Evolutionary conservation across 1,140 invertebrate genomes (phyloP).

Genomic region (Drosophila elegans): DNA sequence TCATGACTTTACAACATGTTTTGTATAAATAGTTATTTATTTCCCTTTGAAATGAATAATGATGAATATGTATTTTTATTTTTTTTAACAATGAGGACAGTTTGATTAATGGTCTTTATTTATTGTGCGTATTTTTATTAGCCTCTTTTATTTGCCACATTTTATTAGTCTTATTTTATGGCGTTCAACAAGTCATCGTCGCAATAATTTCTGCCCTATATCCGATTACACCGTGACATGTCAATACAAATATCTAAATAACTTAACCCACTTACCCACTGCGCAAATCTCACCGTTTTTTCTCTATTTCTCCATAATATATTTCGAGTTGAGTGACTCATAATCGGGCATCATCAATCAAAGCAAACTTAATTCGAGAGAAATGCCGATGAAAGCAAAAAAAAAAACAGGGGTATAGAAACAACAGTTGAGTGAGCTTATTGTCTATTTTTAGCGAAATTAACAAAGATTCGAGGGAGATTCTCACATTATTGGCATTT

Average conservation of each 20-base stretch:
- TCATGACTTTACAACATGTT: too few species aligned
- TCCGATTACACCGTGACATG: slow-evolving; percentile 58
- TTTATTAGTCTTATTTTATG: slow-evolving; percentile 25
- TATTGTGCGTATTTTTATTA: not conserved
- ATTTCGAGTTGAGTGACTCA: slow-evolving; percentile 60
- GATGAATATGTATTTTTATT: not conserved
- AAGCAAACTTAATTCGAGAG: slow-evolving; percentile 47
- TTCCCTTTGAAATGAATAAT: not conserved
- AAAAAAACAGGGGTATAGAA: not conserved
- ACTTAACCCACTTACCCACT: slow-evolving; percentile 58
- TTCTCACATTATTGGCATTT: slow-evolving; percentile 60
- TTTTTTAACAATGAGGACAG: not conserved
- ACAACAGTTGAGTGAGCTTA: slow-evolving; percentile 6
- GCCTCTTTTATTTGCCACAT: not conserved
- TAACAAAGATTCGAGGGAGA: slow-evolving; percentile 27
- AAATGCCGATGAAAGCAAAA: slow-evolving; percentile 13
- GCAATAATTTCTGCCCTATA: slow-evolving; percentile 33
- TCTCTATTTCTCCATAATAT: slow-evolving; percentile 16
- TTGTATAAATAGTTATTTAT: too few species aligned
- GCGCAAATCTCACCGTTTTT: slow-evolving; percentile 19
- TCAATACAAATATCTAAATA: slow-evolving; percentile 44
- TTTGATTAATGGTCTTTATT: slow-evolving; percentile 9
- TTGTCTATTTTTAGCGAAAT: slow-evolving; percentile 52
- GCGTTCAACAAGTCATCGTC: slow-evolving; percentile 47
- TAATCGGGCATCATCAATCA: slow-evolving; percentile 73